These are phyloP conservation scores for Drosophila tripunctata DNA, from an alignment of 2,888 invertebrate genomes.

Conservation along the genomic window DNA sequence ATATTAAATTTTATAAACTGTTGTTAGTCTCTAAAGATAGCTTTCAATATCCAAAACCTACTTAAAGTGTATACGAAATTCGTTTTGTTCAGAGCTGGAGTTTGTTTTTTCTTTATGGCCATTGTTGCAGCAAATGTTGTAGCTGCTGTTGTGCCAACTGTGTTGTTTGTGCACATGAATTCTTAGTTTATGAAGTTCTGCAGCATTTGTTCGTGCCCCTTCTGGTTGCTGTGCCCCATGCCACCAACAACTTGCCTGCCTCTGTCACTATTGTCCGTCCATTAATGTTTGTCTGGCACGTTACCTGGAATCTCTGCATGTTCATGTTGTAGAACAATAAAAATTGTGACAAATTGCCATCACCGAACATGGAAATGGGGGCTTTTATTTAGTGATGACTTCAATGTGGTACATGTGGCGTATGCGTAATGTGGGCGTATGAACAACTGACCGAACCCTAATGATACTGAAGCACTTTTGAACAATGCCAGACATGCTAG, in stretches of 20 bases:
- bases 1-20: no score
- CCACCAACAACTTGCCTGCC: no score
- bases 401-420: slow-evolving; percentile 65
- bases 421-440: slow-evolving; percentile 55
- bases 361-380: slow-evolving; percentile 56
- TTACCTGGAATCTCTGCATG: slow-evolving; percentile 70
- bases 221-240: not conserved
- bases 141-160: slow-evolving; percentile 39
- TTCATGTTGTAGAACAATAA: slow-evolving; percentile 51
- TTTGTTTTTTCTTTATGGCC: slow-evolving; percentile 18
- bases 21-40: not conserved
- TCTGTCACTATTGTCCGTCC: not conserved
- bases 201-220: slow-evolving; percentile 47
- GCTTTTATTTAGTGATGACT: slow-evolving; percentile 66
- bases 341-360: slow-evolving; percentile 78
- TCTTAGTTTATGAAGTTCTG: slow-evolving; percentile 74
- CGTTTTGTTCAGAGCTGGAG: not conserved
- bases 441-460: not conserved
- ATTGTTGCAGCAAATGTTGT: slow-evolving; percentile 40
- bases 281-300: slow-evolving; percentile 66
- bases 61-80: slow-evolving; percentile 22
- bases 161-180: slow-evolving; percentile 63
- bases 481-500: slow-evolving; percentile 3
- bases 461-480: not conserved
- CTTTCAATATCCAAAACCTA: not conserved